phyloP scores from a whole-genome alignment of 2,797 vertebrate genomes.

The Spondyliosoma cantharus region DNA sequence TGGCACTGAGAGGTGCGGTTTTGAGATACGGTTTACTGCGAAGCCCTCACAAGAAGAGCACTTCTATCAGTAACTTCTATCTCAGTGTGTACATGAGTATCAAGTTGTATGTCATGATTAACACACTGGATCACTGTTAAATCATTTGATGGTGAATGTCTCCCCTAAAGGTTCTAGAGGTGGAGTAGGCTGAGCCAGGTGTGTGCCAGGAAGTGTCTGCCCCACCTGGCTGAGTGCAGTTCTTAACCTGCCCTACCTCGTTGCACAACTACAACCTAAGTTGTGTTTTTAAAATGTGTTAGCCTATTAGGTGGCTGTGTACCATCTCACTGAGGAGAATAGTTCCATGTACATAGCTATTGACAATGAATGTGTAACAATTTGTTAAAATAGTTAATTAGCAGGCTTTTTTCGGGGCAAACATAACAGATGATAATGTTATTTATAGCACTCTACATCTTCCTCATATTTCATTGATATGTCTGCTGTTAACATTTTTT shows the following conservation, averaged over 20 bases:
- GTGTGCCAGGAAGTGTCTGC: conserved; percentile 9
- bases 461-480: conserved; percentile 20
- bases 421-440: neutral
- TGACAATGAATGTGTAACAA: too few species aligned
- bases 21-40: neutral
- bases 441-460: neutral
- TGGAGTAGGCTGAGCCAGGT: neutral
- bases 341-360: neutral
- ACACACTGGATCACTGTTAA: neutral
- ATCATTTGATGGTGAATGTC: conserved; percentile 1
- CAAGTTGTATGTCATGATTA: neutral
- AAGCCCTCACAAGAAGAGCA: neutral
- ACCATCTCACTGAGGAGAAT: too few species aligned
- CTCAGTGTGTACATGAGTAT: neutral
- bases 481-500: neutral
- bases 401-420: too few species aligned
- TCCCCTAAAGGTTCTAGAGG: neutral
- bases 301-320: neutral
- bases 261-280: conserved; percentile 39
- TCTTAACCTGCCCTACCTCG: conserved; percentile 50
- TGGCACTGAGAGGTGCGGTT: neutral
- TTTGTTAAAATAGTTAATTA: neutral
- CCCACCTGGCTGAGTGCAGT: conserved; percentile 21
- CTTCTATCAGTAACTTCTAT: neutral
- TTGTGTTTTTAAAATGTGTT: conserved; percentile 5